Conservation (phyloP, 2,113 vertebrate species). For the Phyllostomus discolor region DNA sequence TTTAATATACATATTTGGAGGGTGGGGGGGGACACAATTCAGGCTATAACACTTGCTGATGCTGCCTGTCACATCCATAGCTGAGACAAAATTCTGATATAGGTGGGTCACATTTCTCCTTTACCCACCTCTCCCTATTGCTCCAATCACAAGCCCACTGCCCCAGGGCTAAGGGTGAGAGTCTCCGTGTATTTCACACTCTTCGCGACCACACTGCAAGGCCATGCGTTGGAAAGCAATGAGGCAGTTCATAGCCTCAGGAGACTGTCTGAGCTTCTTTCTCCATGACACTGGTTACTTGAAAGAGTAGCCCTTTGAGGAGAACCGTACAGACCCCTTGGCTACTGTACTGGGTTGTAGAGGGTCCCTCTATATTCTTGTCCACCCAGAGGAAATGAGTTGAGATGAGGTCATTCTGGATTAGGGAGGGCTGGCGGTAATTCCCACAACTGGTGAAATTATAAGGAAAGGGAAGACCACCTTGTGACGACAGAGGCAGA, state of each 20-base stretch:
- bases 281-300: not conserved
- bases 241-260: not conserved
- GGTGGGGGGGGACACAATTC: not conserved
- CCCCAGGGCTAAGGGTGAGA: too few species aligned
- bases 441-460: too few species aligned
- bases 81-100: not conserved
- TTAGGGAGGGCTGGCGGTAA: not conserved
- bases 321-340: too few species aligned
- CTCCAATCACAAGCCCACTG: rapidly evolving
- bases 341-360: too few species aligned
- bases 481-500: not conserved
- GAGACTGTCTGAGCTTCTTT: not conserved
- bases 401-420: not conserved
- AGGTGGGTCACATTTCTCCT: not conserved
- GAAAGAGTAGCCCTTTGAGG: not conserved
- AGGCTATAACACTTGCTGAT: not conserved
- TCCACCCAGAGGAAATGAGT: not conserved
- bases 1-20: not conserved
- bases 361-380: not conserved
- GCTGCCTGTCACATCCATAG: not conserved
- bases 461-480: not conserved
- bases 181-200: not conserved
- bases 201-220: rapidly evolving
- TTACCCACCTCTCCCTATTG: not conserved
- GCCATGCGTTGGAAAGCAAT: not conserved